These are phyloP conservation scores for Drosophila dunni DNA, from an alignment of 1,140 invertebrate genomes.

Conservation along the genomic window DNA sequence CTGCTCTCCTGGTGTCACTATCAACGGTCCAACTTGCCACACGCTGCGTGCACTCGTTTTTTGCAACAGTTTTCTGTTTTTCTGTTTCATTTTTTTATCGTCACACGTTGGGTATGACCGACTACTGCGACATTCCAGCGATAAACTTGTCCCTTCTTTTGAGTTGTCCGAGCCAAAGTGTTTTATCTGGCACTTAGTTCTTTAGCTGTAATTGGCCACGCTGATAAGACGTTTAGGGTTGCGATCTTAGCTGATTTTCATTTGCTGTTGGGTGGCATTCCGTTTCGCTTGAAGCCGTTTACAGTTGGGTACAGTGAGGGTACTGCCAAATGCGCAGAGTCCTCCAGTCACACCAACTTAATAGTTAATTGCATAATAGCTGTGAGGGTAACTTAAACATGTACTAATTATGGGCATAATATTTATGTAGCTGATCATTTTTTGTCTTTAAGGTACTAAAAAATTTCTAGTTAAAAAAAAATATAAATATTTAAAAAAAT, in stretches of 20 bases:
- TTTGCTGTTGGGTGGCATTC: constrained; percentile 41
- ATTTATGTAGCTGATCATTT: too few species aligned
- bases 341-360: background rate
- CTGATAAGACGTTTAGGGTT: constrained; percentile 55
- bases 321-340: constrained; percentile 1
- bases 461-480: too few species aligned
- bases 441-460: too few species aligned
- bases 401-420: too few species aligned
- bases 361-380: background rate
- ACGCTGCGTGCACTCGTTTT: constrained; percentile 50
- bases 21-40: constrained; percentile 27
- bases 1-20: constrained; percentile 26
- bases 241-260: background rate
- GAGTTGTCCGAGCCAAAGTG: constrained; percentile 52
- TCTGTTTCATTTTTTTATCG: background rate
- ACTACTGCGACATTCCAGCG: constrained; percentile 30
- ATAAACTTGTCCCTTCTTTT: constrained; percentile 37
- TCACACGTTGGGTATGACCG: constrained; percentile 19
- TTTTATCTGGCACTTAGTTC: constrained; percentile 76
- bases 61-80: constrained; percentile 45
- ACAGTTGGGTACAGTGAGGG: too few species aligned
- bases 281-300: constrained; percentile 15
- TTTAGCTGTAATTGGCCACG: constrained; percentile 70
- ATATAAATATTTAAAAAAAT: too few species aligned
- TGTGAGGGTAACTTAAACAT: too few species aligned